Evolutionary conservation across 2,113 vertebrate species (phyloP).

Genomic region (Etheostoma cragini): DNA sequence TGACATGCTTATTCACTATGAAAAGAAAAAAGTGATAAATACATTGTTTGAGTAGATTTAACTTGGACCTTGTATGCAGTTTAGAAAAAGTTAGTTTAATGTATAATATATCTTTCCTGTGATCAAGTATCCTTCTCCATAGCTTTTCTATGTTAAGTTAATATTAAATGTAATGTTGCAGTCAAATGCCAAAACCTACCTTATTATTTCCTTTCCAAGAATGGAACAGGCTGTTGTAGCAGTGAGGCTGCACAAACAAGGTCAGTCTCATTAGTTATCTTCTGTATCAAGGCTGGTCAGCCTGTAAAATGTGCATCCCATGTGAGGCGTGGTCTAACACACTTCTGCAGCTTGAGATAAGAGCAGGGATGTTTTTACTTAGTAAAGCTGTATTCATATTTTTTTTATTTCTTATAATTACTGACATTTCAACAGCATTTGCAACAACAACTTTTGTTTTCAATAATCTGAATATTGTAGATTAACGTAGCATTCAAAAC

Average conservation of each 20-base stretch:
- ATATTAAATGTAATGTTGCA: neutral
- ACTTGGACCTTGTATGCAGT: neutral
- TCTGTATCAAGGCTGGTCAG: slow-evolving; percentile 12
- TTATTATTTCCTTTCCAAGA: slow-evolving; percentile 11
- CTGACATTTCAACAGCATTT: neutral
- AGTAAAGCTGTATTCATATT: neutral
- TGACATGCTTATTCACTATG: slow-evolving; percentile 63
- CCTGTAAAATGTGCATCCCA: neutral
- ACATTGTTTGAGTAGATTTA: neutral
- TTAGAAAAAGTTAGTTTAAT: neutral
- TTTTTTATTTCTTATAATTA: neutral
- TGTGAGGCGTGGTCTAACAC: slow-evolving; percentile 44
- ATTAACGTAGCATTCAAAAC: neutral
- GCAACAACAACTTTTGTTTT: neutral
- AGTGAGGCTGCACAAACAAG: slow-evolving; percentile 19
- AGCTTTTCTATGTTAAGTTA: neutral
- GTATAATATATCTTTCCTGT: neutral
- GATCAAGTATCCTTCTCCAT: neutral
- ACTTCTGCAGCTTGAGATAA: slow-evolving; percentile 72
- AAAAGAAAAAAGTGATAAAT: neutral
- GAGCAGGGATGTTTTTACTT: too few relatives aligned
- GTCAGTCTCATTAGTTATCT: slow-evolving; percentile 22
- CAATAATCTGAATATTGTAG: neutral
- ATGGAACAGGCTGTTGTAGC: slow-evolving; percentile 16
- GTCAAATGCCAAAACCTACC: slow-evolving; percentile 54